Conservation (phyloP, 2,888 invertebrate species). For the Crioceris asparagi region DNA sequence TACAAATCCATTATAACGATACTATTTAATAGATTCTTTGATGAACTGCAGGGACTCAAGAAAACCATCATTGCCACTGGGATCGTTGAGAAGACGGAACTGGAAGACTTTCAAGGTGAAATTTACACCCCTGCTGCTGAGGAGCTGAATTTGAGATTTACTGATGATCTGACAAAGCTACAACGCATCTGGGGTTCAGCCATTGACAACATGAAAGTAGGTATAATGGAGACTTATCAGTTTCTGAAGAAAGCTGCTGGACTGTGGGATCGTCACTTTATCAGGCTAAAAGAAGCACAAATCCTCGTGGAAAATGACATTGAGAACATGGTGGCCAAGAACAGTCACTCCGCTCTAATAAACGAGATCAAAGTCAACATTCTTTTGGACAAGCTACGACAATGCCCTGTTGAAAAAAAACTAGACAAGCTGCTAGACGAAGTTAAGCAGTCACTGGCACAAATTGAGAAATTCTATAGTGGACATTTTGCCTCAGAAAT, state of each 20-base stretch:
- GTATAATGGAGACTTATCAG: conserved; percentile 18
- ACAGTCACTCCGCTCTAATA: conserved; percentile 17
- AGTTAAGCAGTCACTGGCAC: conserved; percentile 16
- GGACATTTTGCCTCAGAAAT: conserved; percentile 19
- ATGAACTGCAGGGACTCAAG: conserved; percentile 21
- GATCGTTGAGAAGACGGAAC: conserved; percentile 11
- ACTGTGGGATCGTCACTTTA: conserved; percentile 28
- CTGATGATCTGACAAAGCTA: conserved; percentile 12
- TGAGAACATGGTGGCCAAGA: conserved; percentile 17
- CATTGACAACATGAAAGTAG: conserved; percentile 17
- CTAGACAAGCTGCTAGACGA: conserved; percentile 18
- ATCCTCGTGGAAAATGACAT: conserved; percentile 23
- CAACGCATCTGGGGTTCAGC: conserved; percentile 12
- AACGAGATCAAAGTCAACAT: conserved; percentile 23
- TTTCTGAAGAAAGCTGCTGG: conserved; percentile 22
- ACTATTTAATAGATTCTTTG: conserved; percentile 26
- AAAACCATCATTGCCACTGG: conserved; percentile 9
- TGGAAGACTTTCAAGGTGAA: conserved; percentile 16
- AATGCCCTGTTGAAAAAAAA: conserved; percentile 21
- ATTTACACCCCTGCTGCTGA: conserved; percentile 21
- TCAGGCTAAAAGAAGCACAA: conserved; percentile 21
- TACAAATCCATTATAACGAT: conserved; percentile 24
- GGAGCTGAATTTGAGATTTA: conserved; percentile 15
- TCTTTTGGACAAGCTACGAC: conserved; percentile 25
- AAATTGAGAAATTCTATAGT: conserved; percentile 17